Conservation (phyloP, 2,797 vertebrate genomes). For the Platalea minor region DNA sequence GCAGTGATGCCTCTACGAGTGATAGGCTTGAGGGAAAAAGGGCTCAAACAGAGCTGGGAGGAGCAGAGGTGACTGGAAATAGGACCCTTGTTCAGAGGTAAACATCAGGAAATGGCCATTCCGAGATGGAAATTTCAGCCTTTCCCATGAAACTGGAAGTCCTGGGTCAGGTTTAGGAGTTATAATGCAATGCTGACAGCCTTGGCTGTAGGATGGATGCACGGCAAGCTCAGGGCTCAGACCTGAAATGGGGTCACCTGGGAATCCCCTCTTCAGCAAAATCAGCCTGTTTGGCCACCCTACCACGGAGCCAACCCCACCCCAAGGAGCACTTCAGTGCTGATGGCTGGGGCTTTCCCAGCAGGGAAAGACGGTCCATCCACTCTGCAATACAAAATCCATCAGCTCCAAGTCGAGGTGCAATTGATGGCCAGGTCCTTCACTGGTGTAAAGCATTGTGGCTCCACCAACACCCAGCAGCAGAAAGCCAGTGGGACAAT, state of each 20-base stretch:
- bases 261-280: not conserved
- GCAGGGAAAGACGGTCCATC: fast-evolving
- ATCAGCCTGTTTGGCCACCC: fast-evolving
- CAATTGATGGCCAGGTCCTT: not conserved
- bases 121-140: not conserved
- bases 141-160: not conserved
- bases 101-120: not conserved
- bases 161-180: not conserved
- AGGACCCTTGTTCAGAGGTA: not conserved
- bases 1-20: not conserved
- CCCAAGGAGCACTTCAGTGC: not conserved
- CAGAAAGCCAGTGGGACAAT: fast-evolving
- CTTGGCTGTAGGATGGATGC: not conserved
- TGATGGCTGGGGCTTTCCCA: fast-evolving
- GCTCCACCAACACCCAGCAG: not conserved
- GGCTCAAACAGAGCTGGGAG: not conserved
- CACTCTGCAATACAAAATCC: not conserved
- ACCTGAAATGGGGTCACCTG: too few relatives aligned
- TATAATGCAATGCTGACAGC: not conserved
- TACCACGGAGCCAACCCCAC: fast-evolving
- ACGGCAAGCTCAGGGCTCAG: not conserved
- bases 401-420: not conserved
- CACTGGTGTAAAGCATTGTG: not conserved
- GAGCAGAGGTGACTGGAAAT: not conserved
- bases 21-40: not conserved